Percentiles rank a stretch among this genome's conserved stretches.
These are phyloP conservation scores for Progne subis DNA, from an alignment of 2,113 vertebrate genomes.

Conservation along the genomic window DNA sequence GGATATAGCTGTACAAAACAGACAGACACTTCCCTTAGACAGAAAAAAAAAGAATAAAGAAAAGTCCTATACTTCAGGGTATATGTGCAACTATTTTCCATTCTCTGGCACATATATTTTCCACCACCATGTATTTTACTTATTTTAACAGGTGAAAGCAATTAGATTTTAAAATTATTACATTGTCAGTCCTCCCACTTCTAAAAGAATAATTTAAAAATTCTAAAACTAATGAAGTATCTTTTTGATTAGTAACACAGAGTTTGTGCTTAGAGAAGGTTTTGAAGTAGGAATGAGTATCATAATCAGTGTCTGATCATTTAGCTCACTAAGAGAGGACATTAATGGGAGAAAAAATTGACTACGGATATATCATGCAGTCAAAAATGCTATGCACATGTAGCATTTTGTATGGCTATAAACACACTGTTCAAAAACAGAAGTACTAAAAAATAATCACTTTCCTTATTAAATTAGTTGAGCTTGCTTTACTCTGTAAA, in stretches of 20 bases:
- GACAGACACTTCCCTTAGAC: conserved; percentile 31
- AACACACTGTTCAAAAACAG: neutral
- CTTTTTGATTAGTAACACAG: conserved; percentile 36
- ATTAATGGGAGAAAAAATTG: neutral
- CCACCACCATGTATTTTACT: conserved; percentile 52
- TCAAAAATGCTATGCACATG: neutral
- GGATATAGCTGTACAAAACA: conserved; percentile 59
- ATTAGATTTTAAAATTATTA: conserved; percentile 70
- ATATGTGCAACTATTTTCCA: conserved; percentile 63
- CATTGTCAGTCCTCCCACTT: conserved; percentile 23
- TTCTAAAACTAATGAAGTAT: conserved; percentile 52
- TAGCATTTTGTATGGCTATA: neutral
- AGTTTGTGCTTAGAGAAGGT: conserved; percentile 20
- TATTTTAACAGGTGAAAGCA: conserved; percentile 80
- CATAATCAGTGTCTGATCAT: neutral
- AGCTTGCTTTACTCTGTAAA: conserved; percentile 44
- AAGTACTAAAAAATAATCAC: neutral
- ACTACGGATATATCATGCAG: neutral
- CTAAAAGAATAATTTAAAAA: conserved; percentile 43
- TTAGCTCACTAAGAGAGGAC: neutral
- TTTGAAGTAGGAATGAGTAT: neutral
- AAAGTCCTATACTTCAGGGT: conserved; percentile 1
- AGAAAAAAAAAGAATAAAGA: neutral
- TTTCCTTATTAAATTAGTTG: neutral
- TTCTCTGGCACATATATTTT: conserved; percentile 53